Base-by-base conservation (phyloP, 2,797 vertebrate genomes). In the Sternotherus odoratus region DNA sequence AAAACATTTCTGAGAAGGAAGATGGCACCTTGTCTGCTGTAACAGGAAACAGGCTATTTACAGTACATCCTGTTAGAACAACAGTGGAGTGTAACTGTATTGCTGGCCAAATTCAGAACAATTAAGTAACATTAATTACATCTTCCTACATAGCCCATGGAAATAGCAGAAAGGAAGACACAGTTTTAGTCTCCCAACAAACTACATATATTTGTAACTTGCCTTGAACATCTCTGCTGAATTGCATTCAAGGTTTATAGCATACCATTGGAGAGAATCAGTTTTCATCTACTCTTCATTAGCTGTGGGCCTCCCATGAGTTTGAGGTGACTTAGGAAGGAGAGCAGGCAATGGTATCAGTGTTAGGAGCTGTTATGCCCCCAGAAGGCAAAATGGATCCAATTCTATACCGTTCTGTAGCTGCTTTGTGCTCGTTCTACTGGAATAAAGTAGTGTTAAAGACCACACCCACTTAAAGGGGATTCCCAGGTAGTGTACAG, bases 1-100 rank as follows among this genome's bases (percentile, higher is more conserved):
- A 82, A 86, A 72, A 12, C 39, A 89, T 50, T 48, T 85, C 79
- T 90, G 75, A 49, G 84, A 3, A 13, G 28, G 84, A 74, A 88
- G 89, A 83, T 49, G 39, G 3, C 3, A 6, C 4, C 12, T 50
- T 84, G 24, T 89, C 86, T 78, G 13, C 26, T 90, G 46, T 1
- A 30, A n/a, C 11, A 66, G 4, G 36, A 87, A 94, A 78, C 6
- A 69, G 2, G 2, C 5, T 0, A 26, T 79, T 74, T 51, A 87
- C 63, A 19, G 33, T n/a, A 17, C 85, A 30, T 72, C 9, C 21
- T 92, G 36, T 84, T 33, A 86, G 63, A 91, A 79, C 11, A 78
- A 43, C 5, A n/a, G 2, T 2, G 2, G 3, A 10, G 10, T 49
- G 8, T 33, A 66, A 21, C 10, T 19, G 10, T 2, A 54, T 85